Base-by-base conservation (phyloP, 2,797 vertebrate genomes). In the Megaceryle alcyon region DNA sequence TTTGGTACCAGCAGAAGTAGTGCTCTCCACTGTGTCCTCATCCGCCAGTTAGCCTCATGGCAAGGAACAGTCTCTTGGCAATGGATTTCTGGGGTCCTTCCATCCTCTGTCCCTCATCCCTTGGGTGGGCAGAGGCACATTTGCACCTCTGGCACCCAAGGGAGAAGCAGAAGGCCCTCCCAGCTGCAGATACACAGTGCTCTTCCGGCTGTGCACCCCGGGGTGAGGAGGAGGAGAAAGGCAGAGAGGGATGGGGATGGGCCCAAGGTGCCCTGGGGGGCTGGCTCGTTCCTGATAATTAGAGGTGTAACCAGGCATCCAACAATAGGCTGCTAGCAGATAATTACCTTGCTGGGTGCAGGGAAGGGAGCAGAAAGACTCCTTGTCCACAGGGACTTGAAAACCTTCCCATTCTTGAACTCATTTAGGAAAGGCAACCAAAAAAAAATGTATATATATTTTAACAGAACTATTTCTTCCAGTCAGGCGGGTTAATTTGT, bases 401-500 rank as follows among this genome's bases (percentile, higher is more conserved):
- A 96, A 94, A 76, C 79, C 80, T 96, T 70, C 48, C 69, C 37
- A 57, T 90, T 95, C 88, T 94, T 20, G 28, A 82, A 76, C 87
- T 96, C 81, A 76, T 97, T 97, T 94, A 89, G 81, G 94, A 88
- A 97, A 96, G 49, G 76, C 72, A 96, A 80, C 57, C 57, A 5
- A 63, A 44, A 12, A 56, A 46, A 33, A 17, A 66, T 2, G 14
- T 37, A 48, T 82, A 92, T 94, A 56, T 81, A 89, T 97, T 96
- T 96, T 95, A 97, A 94, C 46, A 48, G 95, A 88, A 90, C 93
- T 88, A 90, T 96, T 95, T 95, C 96, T 97, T 90, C 93, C 84
- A 85, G 91, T 37, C 53, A 95, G 90, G 96, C 92, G 86, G 92
- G 91, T 76, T 92, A 88, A 65, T 95, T 96, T 95, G 85, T 94